Evolutionary conservation across 2,113 vertebrate species (phyloP).

Genomic region (Neolamprologus falcicula): DNA sequence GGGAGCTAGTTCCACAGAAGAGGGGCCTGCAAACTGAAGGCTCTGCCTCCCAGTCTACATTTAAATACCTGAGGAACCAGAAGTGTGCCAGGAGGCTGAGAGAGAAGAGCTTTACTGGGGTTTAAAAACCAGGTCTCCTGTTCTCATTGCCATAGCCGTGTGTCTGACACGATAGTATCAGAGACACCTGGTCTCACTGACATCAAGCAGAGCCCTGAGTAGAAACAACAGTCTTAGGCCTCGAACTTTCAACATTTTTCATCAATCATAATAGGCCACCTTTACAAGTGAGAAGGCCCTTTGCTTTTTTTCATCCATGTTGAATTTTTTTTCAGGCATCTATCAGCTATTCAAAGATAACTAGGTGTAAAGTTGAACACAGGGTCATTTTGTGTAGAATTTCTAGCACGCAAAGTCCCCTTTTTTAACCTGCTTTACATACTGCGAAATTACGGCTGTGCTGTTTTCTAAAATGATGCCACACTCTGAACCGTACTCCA

Average conservation of each 20-base stretch:
- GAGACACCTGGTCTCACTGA: background rate
- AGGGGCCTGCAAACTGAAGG: background rate
- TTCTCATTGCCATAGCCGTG: accelerated
- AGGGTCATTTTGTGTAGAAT: background rate
- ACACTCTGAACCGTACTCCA: background rate
- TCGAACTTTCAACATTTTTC: accelerated
- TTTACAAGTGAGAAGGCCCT: background rate
- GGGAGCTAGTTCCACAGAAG: background rate
- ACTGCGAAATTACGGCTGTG: accelerated
- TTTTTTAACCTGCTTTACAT: background rate
- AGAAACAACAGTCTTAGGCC: background rate
- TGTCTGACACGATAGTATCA: background rate
- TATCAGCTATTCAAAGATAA: background rate
- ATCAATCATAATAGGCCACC: background rate
- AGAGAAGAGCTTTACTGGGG: background rate
- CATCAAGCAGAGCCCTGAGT: background rate
- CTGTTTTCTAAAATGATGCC: background rate
- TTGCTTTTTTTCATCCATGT: background rate
- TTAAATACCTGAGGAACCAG: background rate
- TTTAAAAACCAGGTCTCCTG: background rate
- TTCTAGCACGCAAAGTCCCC: background rate
- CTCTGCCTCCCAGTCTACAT: accelerated
- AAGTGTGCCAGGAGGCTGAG: background rate
- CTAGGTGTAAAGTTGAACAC: background rate
- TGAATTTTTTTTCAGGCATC: accelerated